phyloP scores from a whole-genome alignment of 2,888 invertebrate species.

The Lasioglossum pauxillum region DNA sequence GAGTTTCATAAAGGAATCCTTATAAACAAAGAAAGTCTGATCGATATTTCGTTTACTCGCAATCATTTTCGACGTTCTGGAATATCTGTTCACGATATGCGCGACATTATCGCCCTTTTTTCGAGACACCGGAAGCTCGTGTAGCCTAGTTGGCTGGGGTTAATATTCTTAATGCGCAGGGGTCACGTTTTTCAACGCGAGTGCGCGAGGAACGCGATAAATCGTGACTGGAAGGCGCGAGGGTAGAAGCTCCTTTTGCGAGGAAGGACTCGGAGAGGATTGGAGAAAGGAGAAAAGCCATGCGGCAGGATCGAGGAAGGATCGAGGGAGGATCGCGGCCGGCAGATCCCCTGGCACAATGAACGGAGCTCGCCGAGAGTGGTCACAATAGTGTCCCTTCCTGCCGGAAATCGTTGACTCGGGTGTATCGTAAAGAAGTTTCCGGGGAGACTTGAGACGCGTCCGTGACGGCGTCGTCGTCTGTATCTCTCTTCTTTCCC shows the following conservation, averaged over 20 bases:
- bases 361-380: not conserved
- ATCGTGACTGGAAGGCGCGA: not conserved
- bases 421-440: conserved; percentile 12
- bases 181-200: not conserved
- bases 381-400: conserved; percentile 17
- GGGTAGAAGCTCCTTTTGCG: not conserved
- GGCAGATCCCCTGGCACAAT: not conserved
- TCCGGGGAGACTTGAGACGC: not conserved
- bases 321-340: not conserved
- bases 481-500: not conserved
- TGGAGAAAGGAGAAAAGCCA: not conserved
- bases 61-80: too few relatives aligned
- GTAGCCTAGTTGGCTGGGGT: not conserved
- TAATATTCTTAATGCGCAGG: not conserved
- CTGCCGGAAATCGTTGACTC: conserved; percentile 15
- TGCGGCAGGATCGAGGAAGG: not conserved
- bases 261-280: not conserved
- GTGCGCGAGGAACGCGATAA: not conserved
- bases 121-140: not conserved
- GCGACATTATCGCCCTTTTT: not conserved
- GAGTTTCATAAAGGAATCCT: too few relatives aligned
- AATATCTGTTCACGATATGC: too few relatives aligned
- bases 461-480: not conserved
- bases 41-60: too few relatives aligned
- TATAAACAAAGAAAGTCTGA: too few relatives aligned